Evolutionary conservation across 2,888 invertebrate genomes (phyloP).

Genomic region (Ischnus inquisitorius): DNA sequence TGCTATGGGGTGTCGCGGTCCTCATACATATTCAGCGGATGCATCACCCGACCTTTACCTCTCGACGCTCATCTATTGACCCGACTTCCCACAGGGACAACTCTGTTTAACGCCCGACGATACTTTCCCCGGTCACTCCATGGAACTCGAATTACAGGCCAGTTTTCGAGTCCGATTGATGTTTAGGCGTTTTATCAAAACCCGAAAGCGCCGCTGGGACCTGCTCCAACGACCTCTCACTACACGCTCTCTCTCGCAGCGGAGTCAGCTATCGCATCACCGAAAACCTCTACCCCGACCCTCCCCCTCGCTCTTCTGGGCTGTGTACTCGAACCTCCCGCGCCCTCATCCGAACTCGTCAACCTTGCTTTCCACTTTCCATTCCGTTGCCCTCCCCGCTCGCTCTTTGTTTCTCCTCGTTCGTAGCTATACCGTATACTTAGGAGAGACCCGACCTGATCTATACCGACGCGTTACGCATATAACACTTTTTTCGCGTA

Average conservation of each 20-base stretch:
- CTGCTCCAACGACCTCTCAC: conserved; percentile 71
- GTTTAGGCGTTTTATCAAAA: conserved; percentile 83
- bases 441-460: background rate
- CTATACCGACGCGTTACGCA: background rate
- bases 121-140: conserved; percentile 77
- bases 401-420: conserved; percentile 31
- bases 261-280: conserved; percentile 5
- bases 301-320: conserved; percentile 34
- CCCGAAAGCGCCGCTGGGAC: conserved; percentile 77
- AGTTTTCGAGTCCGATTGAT: conserved; percentile 85
- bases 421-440: conserved; percentile 7
- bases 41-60: conserved; percentile 86
- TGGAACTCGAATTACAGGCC: conserved; percentile 83
- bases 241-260: conserved; percentile 51
- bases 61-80: conserved; percentile 83
- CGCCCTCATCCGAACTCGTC: conserved; percentile 56
- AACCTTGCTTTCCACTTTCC: conserved; percentile 60
- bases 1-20: conserved; percentile 84
- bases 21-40: conserved; percentile 90
- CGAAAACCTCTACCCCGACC: conserved; percentile 25
- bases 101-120: conserved; percentile 76
- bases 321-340: conserved; percentile 43
- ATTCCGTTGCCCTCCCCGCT: conserved; percentile 36
- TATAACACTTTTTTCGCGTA: background rate
- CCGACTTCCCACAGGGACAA: conserved; percentile 75